Evolutionary conservation across 2,888 invertebrate species (phyloP), one percentile per base, ranked within the genome.

Genomic region (Leptopterna dolabrata): DNA sequence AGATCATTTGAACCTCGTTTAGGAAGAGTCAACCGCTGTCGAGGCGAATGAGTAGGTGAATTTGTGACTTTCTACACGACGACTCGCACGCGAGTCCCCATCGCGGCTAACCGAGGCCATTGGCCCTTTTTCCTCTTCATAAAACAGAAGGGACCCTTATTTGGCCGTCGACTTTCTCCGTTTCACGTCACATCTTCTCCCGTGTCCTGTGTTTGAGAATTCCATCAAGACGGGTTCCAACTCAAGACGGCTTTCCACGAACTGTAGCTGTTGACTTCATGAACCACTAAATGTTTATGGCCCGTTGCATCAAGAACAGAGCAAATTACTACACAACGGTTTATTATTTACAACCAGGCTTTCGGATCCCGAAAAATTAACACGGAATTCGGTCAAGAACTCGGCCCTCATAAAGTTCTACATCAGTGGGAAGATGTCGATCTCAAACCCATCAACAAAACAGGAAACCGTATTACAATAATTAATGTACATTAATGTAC

Each of bases 1-100:
- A 63, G 63, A 63, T 63, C 63, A 63, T 63, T 63, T 63, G 63
- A 63, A 63, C 24, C 63, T 63, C 63, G 63, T 63, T 63, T 63
- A 27, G 24, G 19, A 63, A 19, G 13, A 19, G n/a, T 51, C 51
- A 16, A 16, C 16, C n/a, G 24, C 63, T 63, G 63, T 63, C 63
- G 63, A 63, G 63, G 63, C 63, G 24, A 63, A 63, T 63, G 63
- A 63, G 63, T 63, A 24, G 63, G 63, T 63, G 63, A 63, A 63
- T 63, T 63, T 63, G 63, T 63, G 63, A 27, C 63, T 63, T 63
- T 63, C 63, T 63, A 47, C 47, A 16, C 47, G 13, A 11, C 43
- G 7, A 14, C 47, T 47, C 47, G 47, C 47, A 47, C 13, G 47
- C 47, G 47, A 13, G 13, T 4, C 3, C 13, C 47, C 47, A 13